Percentiles rank a stretch among this genome's conserved stretches.
Evolutionary conservation across 1,140 invertebrate species (phyloP).

Genomic region (Ladona fulva): DNA sequence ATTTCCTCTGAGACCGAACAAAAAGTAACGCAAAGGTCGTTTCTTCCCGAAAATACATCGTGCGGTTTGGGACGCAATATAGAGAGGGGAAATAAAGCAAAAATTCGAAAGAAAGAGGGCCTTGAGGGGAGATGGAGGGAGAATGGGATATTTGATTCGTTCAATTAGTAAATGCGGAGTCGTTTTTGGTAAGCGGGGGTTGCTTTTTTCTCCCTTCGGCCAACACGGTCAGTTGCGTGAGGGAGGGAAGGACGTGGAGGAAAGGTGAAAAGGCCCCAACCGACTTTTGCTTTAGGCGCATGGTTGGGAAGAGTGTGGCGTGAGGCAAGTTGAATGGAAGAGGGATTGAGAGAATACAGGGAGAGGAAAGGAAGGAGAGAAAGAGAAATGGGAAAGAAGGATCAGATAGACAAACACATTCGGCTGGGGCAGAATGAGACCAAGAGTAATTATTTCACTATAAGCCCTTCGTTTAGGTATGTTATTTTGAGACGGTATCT

Average conservation of each 20-base stretch:
- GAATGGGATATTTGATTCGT: neutral
- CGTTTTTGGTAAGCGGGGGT: neutral
- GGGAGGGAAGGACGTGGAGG: conserved; percentile 33
- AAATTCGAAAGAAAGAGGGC: too few species aligned
- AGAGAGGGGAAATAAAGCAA: neutral
- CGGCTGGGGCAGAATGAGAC: neutral
- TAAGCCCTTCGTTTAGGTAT: too few species aligned
- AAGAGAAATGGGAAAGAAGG: conserved; percentile 3
- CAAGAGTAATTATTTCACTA: neutral
- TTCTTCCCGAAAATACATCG: neutral
- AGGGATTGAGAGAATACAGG: conserved; percentile 14
- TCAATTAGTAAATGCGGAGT: conserved; percentile 10
- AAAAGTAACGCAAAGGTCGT: too few species aligned
- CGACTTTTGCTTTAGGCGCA: too few species aligned
- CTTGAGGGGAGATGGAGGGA: too few species aligned
- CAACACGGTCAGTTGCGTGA: conserved; percentile 37
- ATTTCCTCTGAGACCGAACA: too few species aligned
- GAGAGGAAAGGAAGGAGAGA: conserved; percentile 17
- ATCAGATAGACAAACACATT: neutral
- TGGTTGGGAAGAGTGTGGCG: neutral
- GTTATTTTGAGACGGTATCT: too few species aligned
- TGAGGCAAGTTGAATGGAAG: neutral
- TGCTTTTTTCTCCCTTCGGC: neutral
- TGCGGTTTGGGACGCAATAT: neutral
- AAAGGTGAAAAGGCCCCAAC: conserved; percentile 13